phyloP scores from a whole-genome alignment of 53 echinoderm and acorn worm species.

The Crossaster papposus region DNA sequence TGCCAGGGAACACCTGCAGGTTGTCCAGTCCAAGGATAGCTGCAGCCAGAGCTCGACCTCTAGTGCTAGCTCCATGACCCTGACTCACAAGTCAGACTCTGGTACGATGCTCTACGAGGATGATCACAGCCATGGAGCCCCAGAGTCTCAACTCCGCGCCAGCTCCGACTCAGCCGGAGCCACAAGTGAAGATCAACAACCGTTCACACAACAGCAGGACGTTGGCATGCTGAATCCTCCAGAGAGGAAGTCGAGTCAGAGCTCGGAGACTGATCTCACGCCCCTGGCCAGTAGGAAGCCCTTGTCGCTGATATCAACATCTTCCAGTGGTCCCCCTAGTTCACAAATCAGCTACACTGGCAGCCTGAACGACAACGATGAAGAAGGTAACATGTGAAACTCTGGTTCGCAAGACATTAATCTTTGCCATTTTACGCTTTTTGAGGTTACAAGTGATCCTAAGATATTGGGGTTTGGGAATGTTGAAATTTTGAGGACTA shows the following conservation, averaged over 20 bases:
- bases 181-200: neutral
- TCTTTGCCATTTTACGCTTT: neutral
- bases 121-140: neutral
- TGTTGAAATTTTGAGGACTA: no score
- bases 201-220: neutral
- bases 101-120: conserved; percentile 30
- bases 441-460: no score
- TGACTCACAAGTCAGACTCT: conserved; percentile 29
- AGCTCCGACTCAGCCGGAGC: neutral
- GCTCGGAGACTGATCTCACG: conserved; percentile 26
- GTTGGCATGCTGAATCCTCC: neutral
- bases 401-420: neutral
- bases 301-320: neutral
- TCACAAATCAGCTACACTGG: conserved; percentile 89
- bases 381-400: conserved; percentile 59
- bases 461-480: no score
- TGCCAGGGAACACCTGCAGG: neutral
- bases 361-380: conserved; percentile 86
- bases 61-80: conserved; percentile 32
- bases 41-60: conserved; percentile 37
- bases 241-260: conserved; percentile 42
- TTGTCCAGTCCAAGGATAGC: neutral
- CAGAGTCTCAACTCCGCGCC: neutral
- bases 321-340: conserved; percentile 84
- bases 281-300: neutral